Base-by-base conservation (phyloP, 2,113 vertebrate genomes). In the Bagarius yarrelli region DNA sequence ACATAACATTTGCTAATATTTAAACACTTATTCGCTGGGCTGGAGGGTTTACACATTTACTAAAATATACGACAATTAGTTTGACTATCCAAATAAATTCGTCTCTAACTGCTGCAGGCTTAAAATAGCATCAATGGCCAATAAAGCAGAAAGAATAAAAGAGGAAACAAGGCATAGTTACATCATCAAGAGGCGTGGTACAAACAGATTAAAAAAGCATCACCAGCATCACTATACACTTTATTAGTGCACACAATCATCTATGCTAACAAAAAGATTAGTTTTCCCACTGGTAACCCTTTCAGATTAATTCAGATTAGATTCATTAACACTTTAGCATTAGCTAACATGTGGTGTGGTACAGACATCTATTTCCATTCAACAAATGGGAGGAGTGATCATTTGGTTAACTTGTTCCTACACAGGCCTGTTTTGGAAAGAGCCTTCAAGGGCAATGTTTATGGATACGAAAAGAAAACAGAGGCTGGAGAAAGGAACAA, bases 391-490 rank as follows among this genome's bases (percentile, higher is more conserved):
- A 76, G 72, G 86, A 81, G 84, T 56, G 13, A 79, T 63, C 61
- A 66, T 63, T 81, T 64, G 75, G 60, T 30, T 57, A 50, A 61
- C 47, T 60, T 64, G 75, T 80, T 79, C 44, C 44, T 64, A 32
- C 83, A 34, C 76, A 78, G 79, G 61, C 74, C 75, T 92, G 88
- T 89, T 91, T 87, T 86, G 67, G 84, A 84, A 70, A 76, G 21
- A 27, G 83, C 60, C 60, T 83, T 69, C 40, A 83, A 64, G 60
- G 66, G 86, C 76, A 83, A 80, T 91, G 87, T 89, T 93, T 89
- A 88, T 88, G 90, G 90, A 90, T 89, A 88, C 87, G 72, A 86
- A 83, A 88, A 86, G 32, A 83, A 85, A 86, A 79, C 85, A 85
- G 85, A 78, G 85, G 30, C 8, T 47, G 74, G 86, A 85, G 84